Evolutionary conservation across 2,888 invertebrate species (phyloP).

Genomic region (Parnassius mnemosyne): DNA sequence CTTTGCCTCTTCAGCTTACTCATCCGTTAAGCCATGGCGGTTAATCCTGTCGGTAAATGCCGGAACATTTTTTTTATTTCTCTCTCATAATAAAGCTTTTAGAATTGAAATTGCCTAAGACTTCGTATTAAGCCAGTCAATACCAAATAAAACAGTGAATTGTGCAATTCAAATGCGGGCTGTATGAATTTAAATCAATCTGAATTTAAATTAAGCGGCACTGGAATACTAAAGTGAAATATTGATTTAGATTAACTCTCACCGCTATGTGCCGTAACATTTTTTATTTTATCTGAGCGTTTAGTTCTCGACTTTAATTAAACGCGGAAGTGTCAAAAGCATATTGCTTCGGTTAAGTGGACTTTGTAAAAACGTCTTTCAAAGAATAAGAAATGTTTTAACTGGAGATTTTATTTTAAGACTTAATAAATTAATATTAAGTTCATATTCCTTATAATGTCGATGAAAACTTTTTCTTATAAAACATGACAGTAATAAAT

Average conservation of each 20-base stretch:
- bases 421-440: too few relatives aligned
- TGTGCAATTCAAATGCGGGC: conserved; percentile 41
- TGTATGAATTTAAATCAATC: conserved; percentile 53
- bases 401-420: conserved; percentile 3
- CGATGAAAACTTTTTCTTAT: too few relatives aligned
- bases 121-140: conserved; percentile 26
- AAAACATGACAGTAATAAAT: too few relatives aligned
- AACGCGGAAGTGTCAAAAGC: conserved; percentile 28
- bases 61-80: too few relatives aligned
- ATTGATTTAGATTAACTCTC: conserved; percentile 31
- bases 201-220: conserved; percentile 47
- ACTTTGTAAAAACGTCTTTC: conserved; percentile 15
- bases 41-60: too few relatives aligned
- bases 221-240: conserved; percentile 29
- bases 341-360: conserved; percentile 12
- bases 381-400: conserved; percentile 4
- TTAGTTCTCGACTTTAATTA: conserved; percentile 28
- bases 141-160: conserved; percentile 41
- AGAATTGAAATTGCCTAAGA: conserved; percentile 21
- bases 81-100: neutral
- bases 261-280: conserved; percentile 21
- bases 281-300: conserved; percentile 26
- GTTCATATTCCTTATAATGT: too few relatives aligned
- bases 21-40: too few relatives aligned
- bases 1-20: too few relatives aligned